phyloP scores from a whole-genome alignment of 2,888 invertebrate genomes.

The Candidula unifasciata region DNA sequence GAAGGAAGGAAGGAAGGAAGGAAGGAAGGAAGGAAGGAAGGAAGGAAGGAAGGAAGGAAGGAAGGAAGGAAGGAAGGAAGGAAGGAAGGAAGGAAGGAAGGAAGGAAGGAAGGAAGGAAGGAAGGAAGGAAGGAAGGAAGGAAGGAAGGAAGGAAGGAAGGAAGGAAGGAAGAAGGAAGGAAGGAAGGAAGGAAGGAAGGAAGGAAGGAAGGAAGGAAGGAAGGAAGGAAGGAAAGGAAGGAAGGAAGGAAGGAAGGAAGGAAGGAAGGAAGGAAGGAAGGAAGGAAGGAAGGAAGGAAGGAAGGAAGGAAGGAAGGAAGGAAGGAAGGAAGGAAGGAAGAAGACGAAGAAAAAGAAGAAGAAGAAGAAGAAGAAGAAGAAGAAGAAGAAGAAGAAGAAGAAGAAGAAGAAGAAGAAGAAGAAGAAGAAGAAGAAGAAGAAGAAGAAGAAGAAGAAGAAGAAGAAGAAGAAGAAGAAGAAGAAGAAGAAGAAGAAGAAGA shows the following conservation, averaged over 20 bases:
- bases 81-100: background rate
- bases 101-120: background rate
- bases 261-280: no score
- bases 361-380: conserved; percentile 12
- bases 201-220: no score
- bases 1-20: background rate
- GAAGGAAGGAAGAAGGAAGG: no score
- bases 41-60: background rate
- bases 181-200: no score
- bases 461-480: conserved; percentile 40
- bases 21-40: background rate
- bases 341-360: background rate
- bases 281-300: background rate
- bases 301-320: background rate
- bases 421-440: background rate
- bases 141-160: no score
- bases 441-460: conserved; percentile 40
- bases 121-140: no score
- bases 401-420: conserved; percentile 9
- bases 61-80: background rate
- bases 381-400: conserved; percentile 17
- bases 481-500: conserved; percentile 34
- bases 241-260: background rate
- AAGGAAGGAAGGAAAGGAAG: no score
- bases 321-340: background rate